Evolutionary conservation across 2,113 vertebrate species (phyloP).

Genomic region (Podarcis muralis): DNA sequence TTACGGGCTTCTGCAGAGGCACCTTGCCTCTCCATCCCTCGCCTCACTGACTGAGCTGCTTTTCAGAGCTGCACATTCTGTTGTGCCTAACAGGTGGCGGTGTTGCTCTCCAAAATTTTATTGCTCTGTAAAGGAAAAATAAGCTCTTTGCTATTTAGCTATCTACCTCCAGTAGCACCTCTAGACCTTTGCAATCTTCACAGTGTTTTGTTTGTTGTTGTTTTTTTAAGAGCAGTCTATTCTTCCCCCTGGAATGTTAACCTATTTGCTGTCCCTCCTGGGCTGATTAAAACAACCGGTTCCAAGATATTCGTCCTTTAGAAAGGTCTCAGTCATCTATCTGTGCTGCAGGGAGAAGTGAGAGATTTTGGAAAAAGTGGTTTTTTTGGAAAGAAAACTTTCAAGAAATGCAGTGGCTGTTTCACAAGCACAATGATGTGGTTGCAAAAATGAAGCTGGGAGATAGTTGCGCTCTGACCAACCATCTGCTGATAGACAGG

Average conservation of each 20-base stretch:
- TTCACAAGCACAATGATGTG: neutral
- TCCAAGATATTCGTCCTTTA: no score
- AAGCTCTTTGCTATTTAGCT: conserved; percentile 5
- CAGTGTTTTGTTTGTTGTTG: neutral
- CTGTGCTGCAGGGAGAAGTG: no score
- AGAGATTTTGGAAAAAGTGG: neutral
- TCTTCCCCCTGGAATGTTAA: neutral
- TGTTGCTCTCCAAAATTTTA: conserved; percentile 63
- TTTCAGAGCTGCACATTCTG: conserved; percentile 34
- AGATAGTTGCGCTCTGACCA: neutral
- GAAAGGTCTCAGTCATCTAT: neutral
- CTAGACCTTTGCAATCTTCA: accelerated
- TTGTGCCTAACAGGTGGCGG: conserved; percentile 67
- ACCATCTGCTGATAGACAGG: neutral
- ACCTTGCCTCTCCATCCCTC: neutral
- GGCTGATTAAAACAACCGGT: neutral
- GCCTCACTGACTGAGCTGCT: neutral
- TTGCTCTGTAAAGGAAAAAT: conserved; percentile 26
- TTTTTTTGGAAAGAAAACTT: neutral
- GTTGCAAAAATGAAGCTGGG: neutral
- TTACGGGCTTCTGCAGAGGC: neutral
- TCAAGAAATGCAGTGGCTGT: neutral
- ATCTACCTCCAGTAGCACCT: neutral
- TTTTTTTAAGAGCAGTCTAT: neutral
- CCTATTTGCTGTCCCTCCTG: neutral